Conservation (phyloP, 2,113 vertebrate genomes). For the Raja brachyura region DNA sequence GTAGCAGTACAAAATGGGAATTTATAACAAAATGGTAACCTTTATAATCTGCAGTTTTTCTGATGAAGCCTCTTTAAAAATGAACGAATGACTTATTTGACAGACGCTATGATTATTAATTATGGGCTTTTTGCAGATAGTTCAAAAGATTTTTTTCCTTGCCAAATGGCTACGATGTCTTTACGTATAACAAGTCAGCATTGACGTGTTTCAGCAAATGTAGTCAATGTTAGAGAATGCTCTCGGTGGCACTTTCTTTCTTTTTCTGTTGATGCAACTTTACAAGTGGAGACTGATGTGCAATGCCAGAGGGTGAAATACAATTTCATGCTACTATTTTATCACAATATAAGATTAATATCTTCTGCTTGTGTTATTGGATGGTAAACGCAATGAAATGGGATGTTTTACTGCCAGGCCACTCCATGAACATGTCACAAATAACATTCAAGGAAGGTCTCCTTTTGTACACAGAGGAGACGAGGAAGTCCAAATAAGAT, state of each 20-base stretch:
- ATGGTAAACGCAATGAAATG: neutral
- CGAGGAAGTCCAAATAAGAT: neutral
- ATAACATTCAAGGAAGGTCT: neutral
- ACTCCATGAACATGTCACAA: neutral
- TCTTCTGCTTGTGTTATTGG: neutral
- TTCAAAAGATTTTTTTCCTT: neutral
- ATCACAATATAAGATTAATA: neutral
- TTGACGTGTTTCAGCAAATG: neutral
- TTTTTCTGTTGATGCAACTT: neutral
- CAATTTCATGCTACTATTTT: neutral
- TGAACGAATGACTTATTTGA: neutral
- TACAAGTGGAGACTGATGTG: neutral
- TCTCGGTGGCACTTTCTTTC: neutral
- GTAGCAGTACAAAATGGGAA: neutral
- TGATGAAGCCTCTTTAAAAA: neutral
- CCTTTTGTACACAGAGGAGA: neutral
- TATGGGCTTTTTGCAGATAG: neutral
- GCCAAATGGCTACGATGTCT: neutral
- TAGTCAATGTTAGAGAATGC: neutral
- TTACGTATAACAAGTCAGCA: neutral
- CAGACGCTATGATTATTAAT: neutral
- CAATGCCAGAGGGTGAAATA: neutral
- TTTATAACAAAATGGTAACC: too few species aligned
- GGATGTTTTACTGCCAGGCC: neutral
- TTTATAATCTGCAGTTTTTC: neutral